A percentile compares a stretch with the other conserved stretches of the same genome.
These are phyloP conservation scores for Pegoplata infirma DNA, from an alignment of 2,888 invertebrate genomes.

Conservation along the genomic window DNA sequence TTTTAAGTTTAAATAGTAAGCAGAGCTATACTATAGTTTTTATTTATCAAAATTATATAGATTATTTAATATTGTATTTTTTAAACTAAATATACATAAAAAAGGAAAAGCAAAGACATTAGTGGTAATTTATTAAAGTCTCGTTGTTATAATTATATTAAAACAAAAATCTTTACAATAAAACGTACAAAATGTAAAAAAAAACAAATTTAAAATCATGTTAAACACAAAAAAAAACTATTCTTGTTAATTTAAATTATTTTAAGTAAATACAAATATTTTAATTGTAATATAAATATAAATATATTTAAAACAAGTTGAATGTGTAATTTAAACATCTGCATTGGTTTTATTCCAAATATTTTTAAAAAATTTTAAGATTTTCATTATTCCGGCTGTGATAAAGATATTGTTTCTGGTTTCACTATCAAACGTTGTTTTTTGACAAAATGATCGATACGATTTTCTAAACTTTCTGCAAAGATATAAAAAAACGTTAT, in stretches of 20 bases:
- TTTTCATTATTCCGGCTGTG: background rate
- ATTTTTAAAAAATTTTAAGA: background rate
- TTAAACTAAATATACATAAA: background rate
- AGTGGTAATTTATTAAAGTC: slow-evolving; percentile 28
- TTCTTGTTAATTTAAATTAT: slow-evolving; percentile 22
- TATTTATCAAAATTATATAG: slow-evolving; percentile 34
- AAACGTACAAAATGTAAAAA: slow-evolving; percentile 51
- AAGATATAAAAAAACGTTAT: too few relatives aligned
- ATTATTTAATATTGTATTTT: too few relatives aligned
- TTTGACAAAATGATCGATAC: slow-evolving; percentile 87
- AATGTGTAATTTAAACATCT: slow-evolving; percentile 28
- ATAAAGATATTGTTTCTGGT: background rate
- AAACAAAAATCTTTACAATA: slow-evolving; percentile 21
- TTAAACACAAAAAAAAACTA: slow-evolving; percentile 12
- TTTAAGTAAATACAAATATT: slow-evolving; percentile 36
- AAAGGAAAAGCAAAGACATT: background rate
- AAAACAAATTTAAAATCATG: slow-evolving; percentile 13
- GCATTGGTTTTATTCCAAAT: background rate
- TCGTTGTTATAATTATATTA: slow-evolving; percentile 43
- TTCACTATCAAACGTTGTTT: slow-evolving; percentile 79
- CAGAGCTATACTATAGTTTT: slow-evolving; percentile 24
- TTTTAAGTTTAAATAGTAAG: slow-evolving; percentile 19
- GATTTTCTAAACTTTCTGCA: slow-evolving; percentile 89
- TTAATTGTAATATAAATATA: slow-evolving; percentile 38
- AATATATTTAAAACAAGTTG: slow-evolving; percentile 12